A percentile compares a stretch with the other conserved stretches of the same genome.
Evolutionary conservation across 1,140 invertebrate genomes (phyloP).

Genomic region (Dysdera silvatica): DNA sequence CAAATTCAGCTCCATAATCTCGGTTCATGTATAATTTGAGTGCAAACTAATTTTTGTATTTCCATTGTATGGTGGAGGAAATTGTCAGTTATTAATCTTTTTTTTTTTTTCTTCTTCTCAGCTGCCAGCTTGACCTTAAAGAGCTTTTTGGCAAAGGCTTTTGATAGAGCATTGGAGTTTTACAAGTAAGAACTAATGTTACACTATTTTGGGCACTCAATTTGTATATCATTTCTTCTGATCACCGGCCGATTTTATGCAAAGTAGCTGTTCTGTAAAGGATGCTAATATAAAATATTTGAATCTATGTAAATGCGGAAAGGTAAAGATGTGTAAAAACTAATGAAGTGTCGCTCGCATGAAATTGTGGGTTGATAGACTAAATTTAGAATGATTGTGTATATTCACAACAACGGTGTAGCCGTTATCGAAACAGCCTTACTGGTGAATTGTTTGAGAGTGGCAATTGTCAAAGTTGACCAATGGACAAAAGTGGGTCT

Average conservation of each 20-base stretch:
- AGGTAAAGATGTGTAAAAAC: neutral
- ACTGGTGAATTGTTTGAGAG: too few relatives aligned
- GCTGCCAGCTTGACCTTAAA: conserved; percentile 71
- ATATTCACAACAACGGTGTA: too few relatives aligned
- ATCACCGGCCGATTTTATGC: neutral
- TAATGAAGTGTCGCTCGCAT: neutral
- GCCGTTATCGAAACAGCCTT: too few relatives aligned
- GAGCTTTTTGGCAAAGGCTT: conserved; percentile 68
- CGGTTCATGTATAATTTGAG: neutral
- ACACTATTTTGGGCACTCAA: neutral
- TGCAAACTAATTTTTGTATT: neutral
- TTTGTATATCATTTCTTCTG: neutral
- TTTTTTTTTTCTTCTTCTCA: too few relatives aligned
- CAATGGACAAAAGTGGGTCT: too few relatives aligned
- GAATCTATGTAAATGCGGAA: neutral
- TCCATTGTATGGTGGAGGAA: neutral
- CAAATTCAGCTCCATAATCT: neutral
- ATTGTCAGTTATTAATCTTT: conserved; percentile 8
- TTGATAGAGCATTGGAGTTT: conserved; percentile 58
- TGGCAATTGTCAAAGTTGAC: too few relatives aligned
- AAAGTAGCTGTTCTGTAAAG: neutral
- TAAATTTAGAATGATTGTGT: too few relatives aligned
- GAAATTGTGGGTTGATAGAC: neutral
- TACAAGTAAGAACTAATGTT: conserved; percentile 52
- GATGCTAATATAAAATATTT: neutral